Conservation (phyloP, 2,113 vertebrate genomes). For the Prietella phreatophila region DNA sequence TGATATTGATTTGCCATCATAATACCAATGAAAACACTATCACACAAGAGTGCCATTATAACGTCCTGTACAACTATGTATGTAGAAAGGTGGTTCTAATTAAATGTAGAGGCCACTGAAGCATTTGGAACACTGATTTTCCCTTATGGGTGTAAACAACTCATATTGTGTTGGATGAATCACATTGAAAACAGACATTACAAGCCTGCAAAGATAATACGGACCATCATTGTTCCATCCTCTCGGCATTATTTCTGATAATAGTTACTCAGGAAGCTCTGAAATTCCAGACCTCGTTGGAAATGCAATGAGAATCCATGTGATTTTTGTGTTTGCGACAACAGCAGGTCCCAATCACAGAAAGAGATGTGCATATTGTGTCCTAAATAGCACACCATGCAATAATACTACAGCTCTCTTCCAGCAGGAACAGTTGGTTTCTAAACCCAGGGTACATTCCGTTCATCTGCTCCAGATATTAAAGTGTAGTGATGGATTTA, state of each 20-base stretch:
- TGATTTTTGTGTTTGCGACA: not conserved
- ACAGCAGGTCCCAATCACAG: not conserved
- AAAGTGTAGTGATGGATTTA: slow-evolving; percentile 30
- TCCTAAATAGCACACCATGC: not conserved
- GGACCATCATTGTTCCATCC: not conserved
- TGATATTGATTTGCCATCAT: slow-evolving; percentile 34
- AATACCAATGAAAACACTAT: slow-evolving; percentile 31
- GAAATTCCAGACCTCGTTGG: not conserved
- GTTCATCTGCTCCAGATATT: slow-evolving; percentile 18
- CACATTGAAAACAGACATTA: slow-evolving; percentile 41
- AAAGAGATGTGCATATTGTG: slow-evolving; percentile 7
- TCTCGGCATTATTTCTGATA: slow-evolving; percentile 29
- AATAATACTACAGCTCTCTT: not conserved
- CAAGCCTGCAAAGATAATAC: slow-evolving; percentile 22
- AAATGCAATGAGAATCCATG: not conserved
- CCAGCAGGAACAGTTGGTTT: not conserved
- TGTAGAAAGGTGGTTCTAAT: slow-evolving; percentile 43
- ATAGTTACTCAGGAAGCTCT: slow-evolving; percentile 12
- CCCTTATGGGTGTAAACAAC: slow-evolving; percentile 24
- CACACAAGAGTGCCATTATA: slow-evolving; percentile 15
- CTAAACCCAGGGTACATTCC: not conserved
- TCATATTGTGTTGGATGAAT: slow-evolving; percentile 20
- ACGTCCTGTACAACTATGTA: slow-evolving; percentile 23
- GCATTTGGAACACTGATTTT: slow-evolving; percentile 47
- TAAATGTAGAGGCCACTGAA: slow-evolving; percentile 19